These are phyloP conservation scores for Ennomos erosarius DNA, from an alignment of 2,888 invertebrate species.

Conservation along the genomic window DNA sequence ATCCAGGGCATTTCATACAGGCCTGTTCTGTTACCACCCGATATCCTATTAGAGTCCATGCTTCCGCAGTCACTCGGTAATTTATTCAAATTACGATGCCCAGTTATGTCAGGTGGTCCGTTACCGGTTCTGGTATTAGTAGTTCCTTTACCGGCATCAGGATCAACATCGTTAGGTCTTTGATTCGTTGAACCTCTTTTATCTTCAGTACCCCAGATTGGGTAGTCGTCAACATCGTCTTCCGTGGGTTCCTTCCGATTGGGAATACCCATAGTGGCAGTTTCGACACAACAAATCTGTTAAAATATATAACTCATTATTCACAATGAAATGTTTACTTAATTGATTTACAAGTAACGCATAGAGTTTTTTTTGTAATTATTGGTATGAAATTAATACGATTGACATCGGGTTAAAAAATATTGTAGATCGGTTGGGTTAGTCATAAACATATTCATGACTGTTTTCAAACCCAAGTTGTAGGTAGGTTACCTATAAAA, in stretches of 20 bases:
- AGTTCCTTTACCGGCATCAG: conserved; percentile 16
- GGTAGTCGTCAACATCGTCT: conserved; percentile 7
- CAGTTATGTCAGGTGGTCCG: conserved; percentile 36
- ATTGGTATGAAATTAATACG: no score
- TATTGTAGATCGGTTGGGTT: no score
- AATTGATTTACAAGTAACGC: no score
- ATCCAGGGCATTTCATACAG: conserved; percentile 91
- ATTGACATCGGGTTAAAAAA: no score
- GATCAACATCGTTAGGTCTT: conserved; percentile 7
- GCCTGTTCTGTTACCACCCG: conserved; percentile 86
- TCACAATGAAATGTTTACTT: no score
- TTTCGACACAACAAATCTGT: conserved; percentile 56
- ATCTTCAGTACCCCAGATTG: conserved; percentile 16
- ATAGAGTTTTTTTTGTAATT: no score
- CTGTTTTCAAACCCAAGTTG: no score
- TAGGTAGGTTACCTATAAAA: no score
- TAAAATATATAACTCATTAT: conserved; percentile 13
- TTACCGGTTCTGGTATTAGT: conserved; percentile 3
- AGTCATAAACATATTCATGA: no score
- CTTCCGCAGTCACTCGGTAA: conserved; percentile 83
- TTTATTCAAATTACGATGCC: conserved; percentile 46
- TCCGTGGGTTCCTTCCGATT: conserved; percentile 6
- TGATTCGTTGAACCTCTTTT: conserved; percentile 3
- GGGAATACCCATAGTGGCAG: conserved; percentile 8
- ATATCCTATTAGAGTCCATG: conserved; percentile 81